Evolutionary conservation across 2,113 vertebrate species (phyloP).

Genomic region (Cyanoliseus patagonus): DNA sequence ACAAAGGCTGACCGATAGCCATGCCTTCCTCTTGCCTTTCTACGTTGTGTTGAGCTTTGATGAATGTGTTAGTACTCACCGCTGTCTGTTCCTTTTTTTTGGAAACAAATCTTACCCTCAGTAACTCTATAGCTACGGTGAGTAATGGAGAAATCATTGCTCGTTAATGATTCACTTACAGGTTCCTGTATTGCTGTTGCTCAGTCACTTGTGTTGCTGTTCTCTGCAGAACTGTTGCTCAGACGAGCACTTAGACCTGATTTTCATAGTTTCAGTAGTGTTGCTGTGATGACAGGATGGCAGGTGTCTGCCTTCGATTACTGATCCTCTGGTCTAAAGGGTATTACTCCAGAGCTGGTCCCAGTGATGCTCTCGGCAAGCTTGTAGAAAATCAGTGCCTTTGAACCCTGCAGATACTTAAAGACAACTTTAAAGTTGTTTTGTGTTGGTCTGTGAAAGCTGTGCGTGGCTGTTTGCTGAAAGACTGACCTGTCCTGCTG

Average conservation of each 20-base stretch:
- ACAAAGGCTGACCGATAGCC: background rate
- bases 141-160: conserved; percentile 55
- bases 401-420: background rate
- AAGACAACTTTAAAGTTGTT: background rate
- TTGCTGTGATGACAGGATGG: background rate
- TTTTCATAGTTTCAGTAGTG: background rate
- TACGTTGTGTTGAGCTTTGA: background rate
- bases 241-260: background rate
- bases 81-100: conserved; percentile 43
- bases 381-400: background rate
- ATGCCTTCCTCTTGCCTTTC: conserved; percentile 46
- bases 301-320: background rate
- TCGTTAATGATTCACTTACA: conserved; percentile 55
- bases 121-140: conserved; percentile 1
- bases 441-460: background rate
- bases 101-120: background rate
- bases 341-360: background rate
- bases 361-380: background rate
- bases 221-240: background rate
- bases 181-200: conserved; percentile 33
- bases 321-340: background rate
- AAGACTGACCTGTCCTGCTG: background rate
- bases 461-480: background rate
- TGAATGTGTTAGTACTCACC: conserved; percentile 1
- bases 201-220: background rate